Evolutionary conservation across 1,140 invertebrate species (phyloP), one percentile per base, ranked within the genome.

Genomic region (Meloidogyne floridensis): DNA sequence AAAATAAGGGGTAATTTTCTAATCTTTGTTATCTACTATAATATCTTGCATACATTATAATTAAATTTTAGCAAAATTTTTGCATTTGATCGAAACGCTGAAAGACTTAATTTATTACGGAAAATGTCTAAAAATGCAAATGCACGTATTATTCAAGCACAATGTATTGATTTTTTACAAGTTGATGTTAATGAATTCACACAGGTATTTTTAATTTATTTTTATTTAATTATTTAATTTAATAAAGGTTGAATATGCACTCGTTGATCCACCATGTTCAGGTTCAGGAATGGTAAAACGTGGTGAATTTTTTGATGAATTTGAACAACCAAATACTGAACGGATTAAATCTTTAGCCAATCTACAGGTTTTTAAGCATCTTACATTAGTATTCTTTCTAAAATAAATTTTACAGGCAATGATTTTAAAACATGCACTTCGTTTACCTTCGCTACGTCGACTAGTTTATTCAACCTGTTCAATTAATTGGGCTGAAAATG

Each of bases 401-500:
- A 32, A 47, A 56, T 10, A n/a, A 53, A 1, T 80, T 0, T 81
- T 85, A 59, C 53, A 88, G 87, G 82, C 93, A 42, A 93, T 94
- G 86, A 92, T 98, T 73, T 91, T 98, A 9, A 93, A 93, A 82
- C 94, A 95, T 90, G 96, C 96, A 0, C 92, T 98, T 84, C 93
- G 92, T 18, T 97, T 97, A 90, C 94, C 95, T 2, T 93, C 93
- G 80, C 94, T 93, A 0, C 94, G 95, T 89, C 92, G 93, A 81
- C 93, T 98, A 72, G 94, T 97, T 7, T 98, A 98, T 90, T 98
- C 96, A 18, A 98, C 96, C 0, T 98, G 96, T 90, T 98, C 96
- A 0, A 88, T 96, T 43, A 92, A 94, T 90, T 92, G 93, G 7
- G 93, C 95, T 92, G 97, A 98, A 92, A 98, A 98, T 90, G 97